phyloP scores from a whole-genome alignment of 2,113 vertebrate genomes.

The Leptobrachium ailaonicum region DNA sequence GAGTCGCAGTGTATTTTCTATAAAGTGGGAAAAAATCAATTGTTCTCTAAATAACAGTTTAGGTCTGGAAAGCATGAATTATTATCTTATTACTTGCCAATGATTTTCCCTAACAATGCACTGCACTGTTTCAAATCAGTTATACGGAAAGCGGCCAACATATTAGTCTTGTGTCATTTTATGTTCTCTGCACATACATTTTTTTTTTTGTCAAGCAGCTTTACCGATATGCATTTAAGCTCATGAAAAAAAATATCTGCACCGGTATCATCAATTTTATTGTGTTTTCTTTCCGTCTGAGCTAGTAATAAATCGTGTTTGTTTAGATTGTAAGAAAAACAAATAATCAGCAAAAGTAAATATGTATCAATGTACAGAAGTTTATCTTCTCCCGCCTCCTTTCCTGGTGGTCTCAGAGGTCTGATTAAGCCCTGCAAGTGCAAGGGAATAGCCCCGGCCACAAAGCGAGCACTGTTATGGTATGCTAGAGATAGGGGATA shows the following conservation, averaged over 20 bases:
- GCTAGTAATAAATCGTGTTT: too few relatives aligned
- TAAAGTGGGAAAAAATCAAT: slow-evolving; percentile 61
- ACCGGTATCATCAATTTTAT: too few relatives aligned
- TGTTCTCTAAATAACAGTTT: slow-evolving; percentile 63
- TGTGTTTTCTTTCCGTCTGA: too few relatives aligned
- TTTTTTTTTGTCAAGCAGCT: slow-evolving; percentile 36
- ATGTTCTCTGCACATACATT: slow-evolving; percentile 51
- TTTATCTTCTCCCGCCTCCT: too few relatives aligned
- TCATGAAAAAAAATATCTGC: background rate
- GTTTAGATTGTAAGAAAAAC: too few relatives aligned
- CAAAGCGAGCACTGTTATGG: too few relatives aligned
- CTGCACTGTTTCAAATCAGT: slow-evolving; percentile 52
- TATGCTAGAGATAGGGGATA: too few relatives aligned
- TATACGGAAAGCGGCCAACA: slow-evolving; percentile 54
- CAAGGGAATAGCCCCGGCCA: too few relatives aligned
- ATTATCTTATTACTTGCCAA: slow-evolving; percentile 70
- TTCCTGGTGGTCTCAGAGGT: too few relatives aligned
- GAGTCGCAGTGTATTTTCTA: slow-evolving; percentile 47
- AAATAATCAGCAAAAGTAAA: too few relatives aligned
- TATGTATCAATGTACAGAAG: too few relatives aligned
- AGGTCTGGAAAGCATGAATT: slow-evolving; percentile 67
- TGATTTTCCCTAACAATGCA: slow-evolving; percentile 60
- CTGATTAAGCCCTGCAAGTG: too few relatives aligned
- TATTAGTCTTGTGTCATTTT: slow-evolving; percentile 54
- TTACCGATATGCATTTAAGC: background rate